Evolutionary conservation across 2,797 vertebrate species (phyloP).

Genomic region (Catostomus latipinnis): DNA sequence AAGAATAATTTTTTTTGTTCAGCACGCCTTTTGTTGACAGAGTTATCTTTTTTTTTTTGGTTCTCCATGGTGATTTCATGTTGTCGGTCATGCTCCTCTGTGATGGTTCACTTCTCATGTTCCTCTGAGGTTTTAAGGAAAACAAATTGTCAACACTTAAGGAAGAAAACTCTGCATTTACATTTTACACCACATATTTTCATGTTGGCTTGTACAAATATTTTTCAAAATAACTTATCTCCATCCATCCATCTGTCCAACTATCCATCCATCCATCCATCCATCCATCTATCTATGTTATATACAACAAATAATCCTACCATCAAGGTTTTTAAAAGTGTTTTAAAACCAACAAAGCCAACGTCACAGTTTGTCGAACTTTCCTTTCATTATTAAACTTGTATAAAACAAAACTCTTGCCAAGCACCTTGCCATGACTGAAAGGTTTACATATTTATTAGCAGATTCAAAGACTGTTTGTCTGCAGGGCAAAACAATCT

Average conservation of each 20-base stretch:
- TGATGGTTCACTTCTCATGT: neutral
- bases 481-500: neutral
- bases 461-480: conserved; percentile 9
- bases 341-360: too few species aligned
- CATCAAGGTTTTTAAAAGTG: too few species aligned
- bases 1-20: neutral
- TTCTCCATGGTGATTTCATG: conserved; percentile 2
- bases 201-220: too few species aligned
- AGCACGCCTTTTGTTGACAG: neutral
- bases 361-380: too few species aligned
- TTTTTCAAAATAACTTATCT: too few species aligned
- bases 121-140: conserved; percentile 11
- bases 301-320: neutral
- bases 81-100: neutral
- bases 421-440: neutral
- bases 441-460: conserved; percentile 19
- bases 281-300: too few species aligned
- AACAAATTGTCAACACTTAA: conserved; percentile 15
- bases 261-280: too few species aligned
- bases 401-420: neutral
- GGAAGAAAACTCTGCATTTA: neutral
- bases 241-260: too few species aligned
- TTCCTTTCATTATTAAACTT: neutral
- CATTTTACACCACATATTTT: neutral
- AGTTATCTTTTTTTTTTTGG: conserved; percentile 18